Percentiles rank a stretch among this genome's conserved stretches.
phyloP scores from a whole-genome alignment of 2,888 invertebrate genomes.

The Drosophila bunnanda region DNA sequence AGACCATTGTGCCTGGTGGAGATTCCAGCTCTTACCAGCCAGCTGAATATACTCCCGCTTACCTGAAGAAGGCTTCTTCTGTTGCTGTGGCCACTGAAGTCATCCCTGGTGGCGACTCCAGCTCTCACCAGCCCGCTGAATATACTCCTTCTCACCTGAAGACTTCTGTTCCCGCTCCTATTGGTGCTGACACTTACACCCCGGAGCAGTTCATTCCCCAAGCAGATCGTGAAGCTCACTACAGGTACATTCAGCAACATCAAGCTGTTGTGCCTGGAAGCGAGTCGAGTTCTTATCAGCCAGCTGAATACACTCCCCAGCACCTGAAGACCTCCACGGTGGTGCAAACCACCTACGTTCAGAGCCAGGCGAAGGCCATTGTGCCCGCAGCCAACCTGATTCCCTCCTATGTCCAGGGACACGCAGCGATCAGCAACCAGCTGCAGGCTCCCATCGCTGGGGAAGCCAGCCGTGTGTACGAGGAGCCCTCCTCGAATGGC shows the following conservation, averaged over 20 bases:
- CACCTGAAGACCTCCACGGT: neutral
- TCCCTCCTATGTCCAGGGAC: constrained; percentile 40
- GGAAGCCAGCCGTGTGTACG: constrained; percentile 49
- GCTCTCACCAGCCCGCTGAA: constrained; percentile 34
- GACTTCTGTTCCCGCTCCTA: constrained; percentile 1
- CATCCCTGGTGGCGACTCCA: constrained; percentile 18
- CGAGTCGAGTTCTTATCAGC: constrained; percentile 30
- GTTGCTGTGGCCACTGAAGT: neutral
- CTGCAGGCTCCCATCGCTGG: constrained; percentile 28
- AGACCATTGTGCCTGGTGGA: constrained; percentile 5
- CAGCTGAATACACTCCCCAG: constrained; percentile 25
- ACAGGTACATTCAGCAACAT: constrained; percentile 30
- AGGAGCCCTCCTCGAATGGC: constrained; percentile 65
- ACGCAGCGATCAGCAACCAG: constrained; percentile 12
- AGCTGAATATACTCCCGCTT: constrained; percentile 14
- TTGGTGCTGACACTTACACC: constrained; percentile 54
- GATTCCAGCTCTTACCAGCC: constrained; percentile 33
- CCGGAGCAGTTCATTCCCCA: constrained; percentile 56
- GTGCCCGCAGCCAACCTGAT: constrained; percentile 17
- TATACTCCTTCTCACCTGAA: constrained; percentile 14
- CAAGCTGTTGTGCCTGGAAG: constrained; percentile 9
- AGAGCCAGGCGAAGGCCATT: constrained; percentile 8
- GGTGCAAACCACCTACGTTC: constrained; percentile 4
- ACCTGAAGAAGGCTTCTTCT: neutral
- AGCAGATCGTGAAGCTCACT: constrained; percentile 46